Conservation (phyloP, 2,888 invertebrate genomes). For the Aspidapion aeneum region DNA sequence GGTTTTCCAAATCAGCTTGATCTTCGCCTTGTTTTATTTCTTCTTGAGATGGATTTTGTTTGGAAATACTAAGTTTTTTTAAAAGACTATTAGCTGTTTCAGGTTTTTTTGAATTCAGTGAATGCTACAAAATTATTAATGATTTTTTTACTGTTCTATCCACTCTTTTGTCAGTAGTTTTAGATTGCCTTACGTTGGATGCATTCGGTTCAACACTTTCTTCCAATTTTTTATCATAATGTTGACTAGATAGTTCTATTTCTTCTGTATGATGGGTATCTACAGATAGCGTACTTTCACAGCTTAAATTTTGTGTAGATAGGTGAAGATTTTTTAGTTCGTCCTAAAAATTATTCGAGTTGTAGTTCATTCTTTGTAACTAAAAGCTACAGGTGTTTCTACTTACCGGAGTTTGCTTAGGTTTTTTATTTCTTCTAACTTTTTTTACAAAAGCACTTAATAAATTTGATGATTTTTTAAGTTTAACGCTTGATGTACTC, state of each 20-base stretch:
- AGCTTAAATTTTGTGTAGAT: slow-evolving; percentile 19
- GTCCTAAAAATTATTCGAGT: background rate
- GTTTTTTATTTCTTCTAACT: slow-evolving; percentile 20
- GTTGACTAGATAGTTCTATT: slow-evolving; percentile 23
- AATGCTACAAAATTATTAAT: slow-evolving; percentile 5
- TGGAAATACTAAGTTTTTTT: background rate
- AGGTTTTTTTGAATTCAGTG: background rate
- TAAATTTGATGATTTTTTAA: slow-evolving; percentile 27
- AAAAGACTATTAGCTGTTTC: background rate
- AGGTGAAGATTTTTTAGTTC: slow-evolving; percentile 10
- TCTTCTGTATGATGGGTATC: slow-evolving; percentile 22
- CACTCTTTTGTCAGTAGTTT: too few relatives aligned
- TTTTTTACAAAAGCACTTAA: slow-evolving; percentile 27
- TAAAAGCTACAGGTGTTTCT: too few relatives aligned
- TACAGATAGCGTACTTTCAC: slow-evolving; percentile 25
- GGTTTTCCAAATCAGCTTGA: background rate
- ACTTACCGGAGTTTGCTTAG: slow-evolving; percentile 5
- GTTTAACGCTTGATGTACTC: slow-evolving; percentile 22
- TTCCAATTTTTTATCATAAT: slow-evolving; percentile 22
- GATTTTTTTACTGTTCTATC: too few relatives aligned
- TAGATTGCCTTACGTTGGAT: slow-evolving; percentile 30
- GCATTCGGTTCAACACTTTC: slow-evolving; percentile 11
- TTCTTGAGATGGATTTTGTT: background rate
- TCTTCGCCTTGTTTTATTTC: background rate
- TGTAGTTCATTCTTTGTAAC: too few relatives aligned